A percentile compares a stretch with the other conserved stretches of the same genome.
Evolutionary conservation across 92 coral and sea anemone genomes (phyloP).

Genomic region (Parazoanthus darwini): DNA sequence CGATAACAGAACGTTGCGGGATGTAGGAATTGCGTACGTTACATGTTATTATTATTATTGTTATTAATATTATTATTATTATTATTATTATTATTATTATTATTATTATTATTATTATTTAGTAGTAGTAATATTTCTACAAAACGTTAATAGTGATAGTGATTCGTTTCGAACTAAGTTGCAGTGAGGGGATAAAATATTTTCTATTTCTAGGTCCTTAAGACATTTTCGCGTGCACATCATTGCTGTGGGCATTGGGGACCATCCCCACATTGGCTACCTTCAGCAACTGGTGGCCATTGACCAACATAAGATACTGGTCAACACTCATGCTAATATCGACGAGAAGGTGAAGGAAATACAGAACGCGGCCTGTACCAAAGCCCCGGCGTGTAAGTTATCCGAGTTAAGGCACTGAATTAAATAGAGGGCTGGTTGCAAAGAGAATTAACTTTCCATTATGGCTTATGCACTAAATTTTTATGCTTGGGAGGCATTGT

Average conservation of each 20-base stretch:
- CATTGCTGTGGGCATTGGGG: constrained; percentile 2
- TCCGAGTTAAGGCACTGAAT: background rate
- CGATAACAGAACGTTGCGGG: no score
- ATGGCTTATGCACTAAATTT: background rate
- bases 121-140: no score
- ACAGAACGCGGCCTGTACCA: background rate
- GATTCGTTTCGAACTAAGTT: background rate
- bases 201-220: background rate
- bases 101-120: no score
- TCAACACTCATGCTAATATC: background rate
- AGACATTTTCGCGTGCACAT: constrained; percentile 1
- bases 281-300: background rate
- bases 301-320: background rate
- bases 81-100: no score
- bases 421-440: no score
- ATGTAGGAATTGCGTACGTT: no score
- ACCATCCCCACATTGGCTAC: background rate
- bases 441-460: background rate
- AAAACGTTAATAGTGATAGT: background rate
- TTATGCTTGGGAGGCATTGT: no score
- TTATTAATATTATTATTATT: no score
- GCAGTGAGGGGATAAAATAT: background rate
- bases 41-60: no score
- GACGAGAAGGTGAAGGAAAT: background rate
- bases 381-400: constrained; percentile 27